Evolutionary conservation across 2,888 invertebrate genomes (phyloP).

Genomic region (Agrotis clavis): DNA sequence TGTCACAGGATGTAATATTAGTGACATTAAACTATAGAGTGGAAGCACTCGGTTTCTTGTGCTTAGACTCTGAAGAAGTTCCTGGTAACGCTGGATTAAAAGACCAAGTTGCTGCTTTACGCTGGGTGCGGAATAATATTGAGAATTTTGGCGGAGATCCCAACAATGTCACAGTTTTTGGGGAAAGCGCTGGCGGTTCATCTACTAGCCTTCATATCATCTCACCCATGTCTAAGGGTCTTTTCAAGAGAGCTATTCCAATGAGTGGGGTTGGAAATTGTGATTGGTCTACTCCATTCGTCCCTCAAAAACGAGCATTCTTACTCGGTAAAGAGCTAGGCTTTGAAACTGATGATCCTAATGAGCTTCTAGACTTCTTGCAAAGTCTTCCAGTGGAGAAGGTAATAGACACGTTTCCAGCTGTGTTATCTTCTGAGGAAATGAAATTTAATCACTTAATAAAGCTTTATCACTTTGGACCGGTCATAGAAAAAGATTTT

Average conservation of each 20-base stretch:
- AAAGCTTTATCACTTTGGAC: conserved; percentile 74
- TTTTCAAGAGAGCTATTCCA: conserved; percentile 71
- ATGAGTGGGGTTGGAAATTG: conserved; percentile 73
- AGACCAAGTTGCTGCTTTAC: conserved; percentile 75
- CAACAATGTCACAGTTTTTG: conserved; percentile 74
- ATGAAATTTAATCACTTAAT: conserved; percentile 55
- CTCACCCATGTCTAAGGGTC: conserved; percentile 74
- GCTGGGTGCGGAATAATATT: conserved; percentile 74
- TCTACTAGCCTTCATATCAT: conserved; percentile 68
- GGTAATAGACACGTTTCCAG: conserved; percentile 66
- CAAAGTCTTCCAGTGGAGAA: conserved; percentile 72
- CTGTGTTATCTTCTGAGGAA: conserved; percentile 71
- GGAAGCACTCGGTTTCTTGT: conserved; percentile 73
- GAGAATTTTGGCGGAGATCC: conserved; percentile 74
- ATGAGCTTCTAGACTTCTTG: conserved; percentile 73
- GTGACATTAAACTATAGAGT: conserved; percentile 78
- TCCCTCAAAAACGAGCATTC: conserved; percentile 72
- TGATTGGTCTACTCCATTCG: conserved; percentile 72
- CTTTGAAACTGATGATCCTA: conserved; percentile 70
- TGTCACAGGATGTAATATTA: conserved; percentile 72
- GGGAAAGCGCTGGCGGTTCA: conserved; percentile 75
- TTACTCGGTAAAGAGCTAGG: conserved; percentile 74
- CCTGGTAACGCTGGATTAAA: conserved; percentile 77
- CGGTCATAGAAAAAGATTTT: conserved; percentile 78
- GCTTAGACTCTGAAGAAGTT: conserved; percentile 72